phyloP scores from a whole-genome alignment of 2,797 vertebrate genomes.

The Propithecus perrieri region DNA sequence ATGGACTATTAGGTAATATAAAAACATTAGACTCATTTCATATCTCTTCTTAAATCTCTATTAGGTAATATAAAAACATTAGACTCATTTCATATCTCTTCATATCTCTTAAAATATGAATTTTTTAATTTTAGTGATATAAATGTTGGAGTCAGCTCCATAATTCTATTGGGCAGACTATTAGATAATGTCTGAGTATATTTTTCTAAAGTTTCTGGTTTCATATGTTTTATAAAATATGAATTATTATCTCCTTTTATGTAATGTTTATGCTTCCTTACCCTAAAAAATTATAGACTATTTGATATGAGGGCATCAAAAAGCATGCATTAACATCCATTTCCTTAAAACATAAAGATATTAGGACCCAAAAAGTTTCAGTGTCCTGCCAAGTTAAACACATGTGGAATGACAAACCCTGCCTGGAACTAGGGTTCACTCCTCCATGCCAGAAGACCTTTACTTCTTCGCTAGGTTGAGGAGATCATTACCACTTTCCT shows the following conservation, averaged over 20 bases:
- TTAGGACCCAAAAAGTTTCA: not conserved
- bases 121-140: not conserved
- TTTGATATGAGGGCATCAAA: not conserved
- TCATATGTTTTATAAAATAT: constrained; percentile 20
- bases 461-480: not conserved
- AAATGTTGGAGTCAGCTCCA: not conserved
- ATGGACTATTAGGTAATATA: not conserved
- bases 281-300: not conserved
- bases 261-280: not conserved
- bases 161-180: not conserved
- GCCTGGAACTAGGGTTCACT: not conserved
- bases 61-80: not conserved
- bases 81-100: not conserved
- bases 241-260: not conserved
- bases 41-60: not conserved
- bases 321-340: not conserved
- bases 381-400: not conserved
- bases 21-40: not conserved
- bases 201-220: not conserved
- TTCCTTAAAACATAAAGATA: not conserved
- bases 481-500: not conserved
- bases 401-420: not conserved
- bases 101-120: not conserved
- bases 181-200: not conserved
- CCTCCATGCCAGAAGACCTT: not conserved